phyloP scores from a whole-genome alignment of 92 coral and sea anemone species.

The Phymanthus crucifer region DNA sequence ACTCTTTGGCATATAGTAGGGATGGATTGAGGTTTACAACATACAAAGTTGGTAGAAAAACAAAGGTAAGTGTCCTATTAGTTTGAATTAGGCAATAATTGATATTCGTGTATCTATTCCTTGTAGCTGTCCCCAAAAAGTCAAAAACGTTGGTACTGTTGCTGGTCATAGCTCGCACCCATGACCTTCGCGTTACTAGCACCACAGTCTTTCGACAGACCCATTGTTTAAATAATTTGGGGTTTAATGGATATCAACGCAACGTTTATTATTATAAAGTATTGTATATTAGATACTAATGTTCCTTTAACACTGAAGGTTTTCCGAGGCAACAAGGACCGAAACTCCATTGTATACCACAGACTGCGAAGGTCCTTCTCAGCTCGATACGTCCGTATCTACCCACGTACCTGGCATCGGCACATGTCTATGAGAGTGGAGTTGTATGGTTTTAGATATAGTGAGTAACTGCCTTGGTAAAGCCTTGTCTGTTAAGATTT shows the following conservation, averaged over 20 bases:
- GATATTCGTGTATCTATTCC: too few species aligned
- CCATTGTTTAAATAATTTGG: too few species aligned
- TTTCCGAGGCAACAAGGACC: slow-evolving; percentile 52
- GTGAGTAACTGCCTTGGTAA: too few species aligned
- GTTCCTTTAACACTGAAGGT: too few species aligned
- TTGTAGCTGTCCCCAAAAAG: too few species aligned
- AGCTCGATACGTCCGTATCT: slow-evolving; percentile 56
- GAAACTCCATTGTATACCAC: slow-evolving; percentile 44
- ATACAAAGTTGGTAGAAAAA: slow-evolving; percentile 40
- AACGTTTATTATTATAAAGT: too few species aligned
- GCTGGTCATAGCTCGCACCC: too few species aligned
- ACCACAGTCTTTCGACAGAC: too few species aligned
- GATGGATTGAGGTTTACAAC: slow-evolving; percentile 27
- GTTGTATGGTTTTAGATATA: slow-evolving; percentile 49
- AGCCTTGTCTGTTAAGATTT: background rate
- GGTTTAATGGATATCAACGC: too few species aligned
- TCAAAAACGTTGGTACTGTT: too few species aligned
- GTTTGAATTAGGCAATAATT: background rate
- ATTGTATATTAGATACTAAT: too few species aligned
- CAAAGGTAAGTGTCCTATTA: slow-evolving; percentile 47
- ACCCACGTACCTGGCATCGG: slow-evolving; percentile 51
- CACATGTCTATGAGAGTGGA: slow-evolving; percentile 66
- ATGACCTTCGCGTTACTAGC: too few species aligned
- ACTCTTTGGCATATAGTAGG: slow-evolving; percentile 19
- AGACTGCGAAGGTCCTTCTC: slow-evolving; percentile 38